These are phyloP conservation scores for Nesidiocoris tenuis DNA, from an alignment of 2,888 invertebrate genomes.

Conservation along the genomic window DNA sequence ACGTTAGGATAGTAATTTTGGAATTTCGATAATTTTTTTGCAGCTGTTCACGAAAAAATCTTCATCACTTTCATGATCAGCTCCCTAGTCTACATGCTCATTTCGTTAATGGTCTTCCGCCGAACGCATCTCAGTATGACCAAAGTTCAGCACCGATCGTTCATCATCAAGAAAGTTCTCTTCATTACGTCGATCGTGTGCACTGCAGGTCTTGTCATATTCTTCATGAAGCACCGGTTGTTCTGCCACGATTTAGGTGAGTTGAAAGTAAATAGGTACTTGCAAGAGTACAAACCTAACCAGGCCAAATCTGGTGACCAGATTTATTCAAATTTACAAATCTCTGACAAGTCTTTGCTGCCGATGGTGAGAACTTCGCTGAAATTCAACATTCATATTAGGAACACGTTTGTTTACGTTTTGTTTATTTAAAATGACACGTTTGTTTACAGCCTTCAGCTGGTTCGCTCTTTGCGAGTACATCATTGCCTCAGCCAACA, in stretches of 20 bases:
- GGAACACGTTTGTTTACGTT: too few relatives aligned
- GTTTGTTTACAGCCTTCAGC: slow-evolving; percentile 88
- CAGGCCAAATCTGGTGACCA: too few relatives aligned
- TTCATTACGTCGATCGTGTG: slow-evolving; percentile 74
- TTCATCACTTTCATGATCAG: slow-evolving; percentile 88
- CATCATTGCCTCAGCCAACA: slow-evolving; percentile 85
- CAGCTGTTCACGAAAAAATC: slow-evolving; percentile 86
- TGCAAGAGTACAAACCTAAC: too few relatives aligned
- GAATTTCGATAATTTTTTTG: too few relatives aligned
- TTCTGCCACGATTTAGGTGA: slow-evolving; percentile 87
- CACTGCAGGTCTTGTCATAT: slow-evolving; percentile 79
- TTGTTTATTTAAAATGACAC: too few relatives aligned
- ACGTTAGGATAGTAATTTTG: too few relatives aligned
- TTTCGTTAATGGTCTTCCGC: slow-evolving; percentile 62
- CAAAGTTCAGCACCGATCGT: slow-evolving; percentile 55
- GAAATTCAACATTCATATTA: too few relatives aligned
- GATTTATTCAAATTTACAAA: too few relatives aligned
- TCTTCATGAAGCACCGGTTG: slow-evolving; percentile 85
- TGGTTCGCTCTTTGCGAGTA: slow-evolving; percentile 94
- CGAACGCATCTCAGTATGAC: slow-evolving; percentile 54
- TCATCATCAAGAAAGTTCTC: slow-evolving; percentile 67
- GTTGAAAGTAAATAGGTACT: slow-evolving; percentile 53
- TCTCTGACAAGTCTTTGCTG: too few relatives aligned
- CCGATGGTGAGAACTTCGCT: too few relatives aligned
- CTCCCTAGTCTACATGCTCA: slow-evolving; percentile 79